phyloP scores from a whole-genome alignment of 2,888 invertebrate genomes.

The Rhamphomyia laevipes region DNA sequence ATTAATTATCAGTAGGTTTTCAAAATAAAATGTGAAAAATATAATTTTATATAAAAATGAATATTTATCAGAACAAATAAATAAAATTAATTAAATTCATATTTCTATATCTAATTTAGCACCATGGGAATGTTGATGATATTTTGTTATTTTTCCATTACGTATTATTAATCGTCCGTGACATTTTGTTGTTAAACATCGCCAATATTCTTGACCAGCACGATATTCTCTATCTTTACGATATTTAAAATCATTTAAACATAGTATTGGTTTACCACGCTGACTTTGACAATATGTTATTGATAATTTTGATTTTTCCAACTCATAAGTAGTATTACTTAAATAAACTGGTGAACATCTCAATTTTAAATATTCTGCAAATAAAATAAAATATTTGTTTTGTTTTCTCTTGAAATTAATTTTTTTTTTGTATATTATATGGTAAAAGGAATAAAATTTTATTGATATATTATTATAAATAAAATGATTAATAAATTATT shows the following conservation, averaged over 20 bases:
- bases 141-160: slow-evolving; percentile 18
- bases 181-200: slow-evolving; percentile 18
- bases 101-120: background rate
- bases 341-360: background rate
- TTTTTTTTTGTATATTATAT: too few species aligned
- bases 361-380: too few species aligned
- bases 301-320: background rate
- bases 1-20: too few species aligned
- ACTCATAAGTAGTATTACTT: background rate
- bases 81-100: too few species aligned
- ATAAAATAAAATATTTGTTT: too few species aligned
- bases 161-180: slow-evolving; percentile 18
- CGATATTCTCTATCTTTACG: slow-evolving; percentile 15
- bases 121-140: slow-evolving; percentile 16
- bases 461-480: too few species aligned
- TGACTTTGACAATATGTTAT: slow-evolving; percentile 16
- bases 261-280: slow-evolving; percentile 18
- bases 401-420: too few species aligned
- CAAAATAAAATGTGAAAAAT: too few species aligned
- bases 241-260: slow-evolving; percentile 14
- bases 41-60: too few species aligned
- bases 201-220: slow-evolving; percentile 18
- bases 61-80: too few species aligned
- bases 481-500: too few species aligned
- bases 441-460: too few species aligned